Base-by-base conservation (phyloP, 1,140 invertebrate species). In the Cotesia vestalis region DNA sequence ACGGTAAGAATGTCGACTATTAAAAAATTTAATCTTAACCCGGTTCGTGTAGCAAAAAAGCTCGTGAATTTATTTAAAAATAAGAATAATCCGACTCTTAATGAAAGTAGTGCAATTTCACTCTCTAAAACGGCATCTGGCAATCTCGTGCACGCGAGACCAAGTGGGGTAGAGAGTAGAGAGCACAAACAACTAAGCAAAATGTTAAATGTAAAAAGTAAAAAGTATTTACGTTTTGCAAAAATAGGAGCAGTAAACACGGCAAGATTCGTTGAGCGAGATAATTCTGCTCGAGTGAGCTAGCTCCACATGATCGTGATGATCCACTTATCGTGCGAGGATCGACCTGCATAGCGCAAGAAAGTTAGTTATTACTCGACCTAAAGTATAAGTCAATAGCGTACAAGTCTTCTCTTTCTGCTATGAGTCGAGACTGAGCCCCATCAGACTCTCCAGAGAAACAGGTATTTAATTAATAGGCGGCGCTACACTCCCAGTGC, bases 381-480 rank as follows among this genome's bases (percentile, higher is more conserved):
- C 57, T 17, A 5, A 20, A 8, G 6, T 9, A 59, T 59, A 59
- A 59, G 57, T 59, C 57, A 59, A 59, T 59, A 59, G 57, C 57
- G 53, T 52, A 55, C 27, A 27, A 27, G 27, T 46, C 40, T 46
- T 46, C 40, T 27, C 27, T 27, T 27, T 27, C 27, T 27, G 27
- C 27, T 27, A 27, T 27, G 27, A 27, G 27, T 27, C 27, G 27
- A 27, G 27, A 27, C 27, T 9, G 40, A 46, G 11, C 40, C 40
- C 6, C 38, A 52, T 52, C 53, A 57, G 35, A 55, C 14, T 35
- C 8, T 51, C 34, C 14, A 6, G 4, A 51, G 35, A 69, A 69
- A 69, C 59, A 62, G 57, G 68, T 61, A 69, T 62, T 62, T 69
- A 69, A 69, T 69, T 69, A 69, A 69, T 69, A 69, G 68, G 68